These are phyloP conservation scores for Proterorhinus semilunaris DNA, from an alignment of 2,113 vertebrate species.

Conservation along the genomic window DNA sequence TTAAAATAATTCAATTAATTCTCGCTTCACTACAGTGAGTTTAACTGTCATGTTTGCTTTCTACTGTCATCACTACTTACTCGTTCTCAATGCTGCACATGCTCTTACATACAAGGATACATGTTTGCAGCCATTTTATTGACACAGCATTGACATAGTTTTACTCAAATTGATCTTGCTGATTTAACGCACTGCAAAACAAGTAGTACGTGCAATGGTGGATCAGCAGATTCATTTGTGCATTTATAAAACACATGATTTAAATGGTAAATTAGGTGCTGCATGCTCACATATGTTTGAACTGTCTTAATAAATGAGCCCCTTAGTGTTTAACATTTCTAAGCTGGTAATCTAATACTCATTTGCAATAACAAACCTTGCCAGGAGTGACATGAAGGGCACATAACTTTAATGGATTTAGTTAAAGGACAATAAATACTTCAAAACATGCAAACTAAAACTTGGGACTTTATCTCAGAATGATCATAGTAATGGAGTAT, in stretches of 20 bases:
- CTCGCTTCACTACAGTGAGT: background rate
- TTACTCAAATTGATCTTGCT: background rate
- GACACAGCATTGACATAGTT: background rate
- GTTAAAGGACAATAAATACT: background rate
- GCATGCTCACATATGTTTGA: too few species aligned
- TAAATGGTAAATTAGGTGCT: too few species aligned
- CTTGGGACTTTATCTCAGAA: background rate
- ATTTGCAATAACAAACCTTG: background rate
- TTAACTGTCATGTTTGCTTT: background rate
- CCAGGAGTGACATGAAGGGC: background rate
- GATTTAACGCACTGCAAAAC: background rate
- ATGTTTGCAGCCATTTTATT: too few species aligned
- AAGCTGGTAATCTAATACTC: background rate
- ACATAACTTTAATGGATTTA: background rate
- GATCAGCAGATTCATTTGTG: too few species aligned
- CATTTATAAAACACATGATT: too few species aligned
- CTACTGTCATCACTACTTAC: background rate
- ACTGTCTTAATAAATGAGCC: too few species aligned
- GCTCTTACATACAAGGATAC: too few species aligned
- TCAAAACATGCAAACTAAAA: background rate
- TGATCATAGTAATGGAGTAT: too few species aligned
- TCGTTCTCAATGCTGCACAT: too few species aligned
- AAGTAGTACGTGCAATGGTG: too few species aligned
- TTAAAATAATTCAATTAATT: constrained; percentile 1
- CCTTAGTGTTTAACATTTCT: too few species aligned